These are phyloP conservation scores for Sesia apiformis DNA, from an alignment of 2,888 invertebrate species.

Conservation along the genomic window DNA sequence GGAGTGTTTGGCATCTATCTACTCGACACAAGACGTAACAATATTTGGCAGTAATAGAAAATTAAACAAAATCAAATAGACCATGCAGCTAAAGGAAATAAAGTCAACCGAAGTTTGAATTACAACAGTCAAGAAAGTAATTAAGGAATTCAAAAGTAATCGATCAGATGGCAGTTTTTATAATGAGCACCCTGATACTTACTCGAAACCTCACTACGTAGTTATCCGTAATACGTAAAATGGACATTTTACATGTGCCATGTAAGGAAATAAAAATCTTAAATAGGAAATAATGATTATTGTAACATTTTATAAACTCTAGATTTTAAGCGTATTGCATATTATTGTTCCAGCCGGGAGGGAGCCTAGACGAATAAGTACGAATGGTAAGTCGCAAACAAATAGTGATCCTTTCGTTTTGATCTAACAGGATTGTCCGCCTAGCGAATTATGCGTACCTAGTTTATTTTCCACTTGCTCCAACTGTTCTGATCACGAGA, in stretches of 20 bases:
- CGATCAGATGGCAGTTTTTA: conserved; percentile 16
- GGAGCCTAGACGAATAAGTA: not conserved
- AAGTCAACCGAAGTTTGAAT: no score
- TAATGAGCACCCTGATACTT: conserved; percentile 65
- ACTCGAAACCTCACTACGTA: not conserved
- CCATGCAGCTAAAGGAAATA: no score
- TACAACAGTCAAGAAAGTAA: not conserved
- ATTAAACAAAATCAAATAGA: not conserved
- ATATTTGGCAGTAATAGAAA: conserved; percentile 32
- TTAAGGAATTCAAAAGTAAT: not conserved
- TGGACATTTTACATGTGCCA: not conserved
- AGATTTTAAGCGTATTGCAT: not conserved
- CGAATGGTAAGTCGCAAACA: not conserved
- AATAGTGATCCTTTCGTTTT: no score
- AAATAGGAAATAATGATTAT: not conserved
- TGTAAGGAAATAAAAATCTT: not conserved
- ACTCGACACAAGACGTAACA: conserved; percentile 8
- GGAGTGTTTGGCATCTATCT: conserved; percentile 6
- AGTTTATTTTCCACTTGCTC: no score
- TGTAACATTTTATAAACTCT: not conserved
- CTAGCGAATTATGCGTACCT: no score
- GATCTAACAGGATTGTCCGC: no score
- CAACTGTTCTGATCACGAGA: no score
- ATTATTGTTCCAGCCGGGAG: not conserved
- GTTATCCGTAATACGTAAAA: not conserved